Base-by-base conservation (phyloP, 2,888 invertebrate genomes). In the Drosophila nr. perissopoda region DNA sequence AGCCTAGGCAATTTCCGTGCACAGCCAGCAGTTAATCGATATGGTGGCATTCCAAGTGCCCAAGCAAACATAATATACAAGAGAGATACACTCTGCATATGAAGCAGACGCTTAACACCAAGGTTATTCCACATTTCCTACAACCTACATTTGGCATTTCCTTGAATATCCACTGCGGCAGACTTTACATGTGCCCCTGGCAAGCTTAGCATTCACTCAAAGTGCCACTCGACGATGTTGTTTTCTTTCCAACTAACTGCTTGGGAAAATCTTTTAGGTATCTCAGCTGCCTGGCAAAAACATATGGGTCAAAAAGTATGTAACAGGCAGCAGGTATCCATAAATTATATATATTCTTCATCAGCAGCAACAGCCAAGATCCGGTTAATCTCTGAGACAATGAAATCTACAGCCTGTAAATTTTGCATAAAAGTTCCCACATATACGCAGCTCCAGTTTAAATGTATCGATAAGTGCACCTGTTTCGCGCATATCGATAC, bases 11-110 rank as follows among this genome's bases (percentile, higher is more conserved):
- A 66, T 72, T 60, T 66, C 59, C 74, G 27, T 36, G 34, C 57
- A 53, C 65, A 58, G 59, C 51, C 56, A 40, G 42, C 59, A 72
- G 68, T 73, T 76, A 81, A 79, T 79, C 79, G 81, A 79, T 79
- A 79, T 73, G 66, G 46, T 36, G 63, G 40, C 65, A 53, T 64
- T 81, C 42, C 29, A 66, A 54, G 65, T 65, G 27, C 34, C 58
- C 48, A 36, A 25, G 46, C 56, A 51, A 52, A 13, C 67, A 57
- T 34, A 63, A 73, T 67, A 46, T 46, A 25, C 25, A 54, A 56
- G 46, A n/a, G 53, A 56, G 56, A 56, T 40, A 63, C 56, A 56
- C 38, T 40, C 42, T 63, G 54, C 62, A 56, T 62, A 52, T 52
- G 16, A 52, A 31, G 36, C 25, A 16, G 27, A 48, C 31, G 49